phyloP scores from a whole-genome alignment of 2,888 invertebrate species.

The Synergus umbraculus region DNA sequence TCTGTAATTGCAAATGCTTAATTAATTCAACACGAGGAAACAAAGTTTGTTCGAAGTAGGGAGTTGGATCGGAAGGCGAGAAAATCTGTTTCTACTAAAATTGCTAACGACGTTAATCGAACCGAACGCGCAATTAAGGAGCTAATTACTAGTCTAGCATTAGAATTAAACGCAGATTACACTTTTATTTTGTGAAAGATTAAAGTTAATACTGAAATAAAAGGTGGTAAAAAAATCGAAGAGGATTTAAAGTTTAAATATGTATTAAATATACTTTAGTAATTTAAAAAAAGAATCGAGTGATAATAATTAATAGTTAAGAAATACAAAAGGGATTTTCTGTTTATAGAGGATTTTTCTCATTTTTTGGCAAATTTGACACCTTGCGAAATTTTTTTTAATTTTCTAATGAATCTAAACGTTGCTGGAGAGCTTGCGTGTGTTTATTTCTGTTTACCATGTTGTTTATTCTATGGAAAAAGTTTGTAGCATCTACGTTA shows the following conservation, averaged over 20 bases:
- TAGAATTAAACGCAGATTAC: not conserved
- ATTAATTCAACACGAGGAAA: slow-evolving; percentile 25
- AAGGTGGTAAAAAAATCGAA: not conserved
- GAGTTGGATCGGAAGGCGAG: slow-evolving; percentile 14
- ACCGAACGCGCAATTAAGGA: slow-evolving; percentile 1
- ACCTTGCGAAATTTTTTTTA: too few relatives aligned
- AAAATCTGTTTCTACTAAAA: slow-evolving; percentile 17
- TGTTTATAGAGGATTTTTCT: too few relatives aligned
- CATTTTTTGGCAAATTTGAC: too few relatives aligned
- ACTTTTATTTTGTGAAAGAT: not conserved
- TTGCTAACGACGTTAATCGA: slow-evolving; percentile 1
- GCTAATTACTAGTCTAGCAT: not conserved
- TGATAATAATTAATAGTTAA: too few relatives aligned
- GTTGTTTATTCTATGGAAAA: not conserved
- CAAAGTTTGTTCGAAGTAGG: not conserved
- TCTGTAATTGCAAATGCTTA: slow-evolving; percentile 21
- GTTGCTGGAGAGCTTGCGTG: not conserved
- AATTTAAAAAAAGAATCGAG: too few relatives aligned
- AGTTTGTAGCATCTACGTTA: not conserved
- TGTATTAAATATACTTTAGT: too few relatives aligned
- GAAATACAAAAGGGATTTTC: too few relatives aligned
- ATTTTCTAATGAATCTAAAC: too few relatives aligned
- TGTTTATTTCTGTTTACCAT: slow-evolving; percentile 8
- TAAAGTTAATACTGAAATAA: not conserved
- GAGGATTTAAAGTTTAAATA: not conserved